Percentiles rank a stretch among this genome's conserved stretches.
Evolutionary conservation across 2,888 invertebrate species (phyloP).

Genomic region (Drosophila sordidapex): DNA sequence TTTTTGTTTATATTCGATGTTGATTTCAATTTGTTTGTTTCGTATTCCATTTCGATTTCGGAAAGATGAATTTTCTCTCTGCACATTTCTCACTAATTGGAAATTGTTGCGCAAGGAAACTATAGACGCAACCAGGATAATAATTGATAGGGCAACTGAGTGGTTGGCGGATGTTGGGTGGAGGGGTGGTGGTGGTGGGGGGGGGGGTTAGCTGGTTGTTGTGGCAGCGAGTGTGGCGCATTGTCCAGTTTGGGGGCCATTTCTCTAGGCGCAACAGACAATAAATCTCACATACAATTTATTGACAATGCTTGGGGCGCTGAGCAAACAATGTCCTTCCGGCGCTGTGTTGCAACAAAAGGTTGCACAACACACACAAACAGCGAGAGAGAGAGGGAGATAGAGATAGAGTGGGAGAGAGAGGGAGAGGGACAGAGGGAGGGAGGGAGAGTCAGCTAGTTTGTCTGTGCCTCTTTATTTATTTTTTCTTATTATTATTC

Average conservation of each 20-base stretch:
- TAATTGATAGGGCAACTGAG: slow-evolving; percentile 13
- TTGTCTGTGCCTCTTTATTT: slow-evolving; percentile 15
- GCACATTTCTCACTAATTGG: slow-evolving; percentile 33
- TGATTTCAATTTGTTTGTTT: not conserved
- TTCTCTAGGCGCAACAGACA: slow-evolving; percentile 60
- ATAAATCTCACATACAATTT: slow-evolving; percentile 80
- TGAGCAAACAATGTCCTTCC: slow-evolving; percentile 76
- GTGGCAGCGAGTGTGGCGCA: slow-evolving; percentile 16
- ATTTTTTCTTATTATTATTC: slow-evolving; percentile 42
- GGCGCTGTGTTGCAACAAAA: slow-evolving; percentile 59
- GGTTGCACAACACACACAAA: slow-evolving; percentile 34
- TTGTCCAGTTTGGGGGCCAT: slow-evolving; percentile 48
- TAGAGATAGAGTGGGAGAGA: not conserved
- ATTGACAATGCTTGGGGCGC: slow-evolving; percentile 77
- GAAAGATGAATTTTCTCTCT: not conserved
- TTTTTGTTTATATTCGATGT: not conserved
- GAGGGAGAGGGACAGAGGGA: not conserved
- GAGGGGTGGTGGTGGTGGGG: not conserved
- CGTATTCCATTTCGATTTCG: not conserved
- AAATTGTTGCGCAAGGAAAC: slow-evolving; percentile 46
- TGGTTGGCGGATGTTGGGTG: not conserved
- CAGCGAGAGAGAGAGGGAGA: not conserved
- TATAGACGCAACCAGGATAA: slow-evolving; percentile 12
- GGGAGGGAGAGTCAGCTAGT: slow-evolving; percentile 16
- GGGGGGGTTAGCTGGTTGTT: not conserved